These are phyloP conservation scores for Uropsilus gracilis DNA, from an alignment of 2,113 vertebrate genomes.

Conservation along the genomic window DNA sequence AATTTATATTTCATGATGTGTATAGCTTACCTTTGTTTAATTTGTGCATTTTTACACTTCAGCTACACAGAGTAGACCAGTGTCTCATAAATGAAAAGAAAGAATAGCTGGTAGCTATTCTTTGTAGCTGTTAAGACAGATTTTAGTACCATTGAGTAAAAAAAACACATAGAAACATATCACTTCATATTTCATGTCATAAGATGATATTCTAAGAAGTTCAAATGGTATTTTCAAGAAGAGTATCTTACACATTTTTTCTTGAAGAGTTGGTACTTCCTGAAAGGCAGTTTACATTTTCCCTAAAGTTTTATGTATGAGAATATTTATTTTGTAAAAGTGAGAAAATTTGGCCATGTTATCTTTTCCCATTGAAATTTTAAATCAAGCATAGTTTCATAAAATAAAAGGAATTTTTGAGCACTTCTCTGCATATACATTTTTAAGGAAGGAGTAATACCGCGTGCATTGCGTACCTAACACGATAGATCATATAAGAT, in stretches of 20 bases:
- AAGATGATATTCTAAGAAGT: background rate
- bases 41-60: background rate
- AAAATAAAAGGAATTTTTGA: background rate
- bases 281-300: background rate
- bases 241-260: background rate
- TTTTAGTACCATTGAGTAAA: background rate
- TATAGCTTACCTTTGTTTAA: background rate
- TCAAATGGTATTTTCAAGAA: background rate
- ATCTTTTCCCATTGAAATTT: background rate
- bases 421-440: background rate
- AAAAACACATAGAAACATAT: constrained; percentile 30
- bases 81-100: background rate
- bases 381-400: background rate
- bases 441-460: background rate
- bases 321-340: background rate
- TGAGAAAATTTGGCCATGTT: background rate
- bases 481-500: background rate
- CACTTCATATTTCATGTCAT: background rate
- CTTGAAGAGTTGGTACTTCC: background rate
- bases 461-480: background rate
- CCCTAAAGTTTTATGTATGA: background rate
- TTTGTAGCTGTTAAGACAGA: background rate
- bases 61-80: background rate
- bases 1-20: background rate
- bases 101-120: background rate